These are phyloP conservation scores for Hyles vespertilio DNA, from an alignment of 1,140 invertebrate genomes.

Conservation along the genomic window DNA sequence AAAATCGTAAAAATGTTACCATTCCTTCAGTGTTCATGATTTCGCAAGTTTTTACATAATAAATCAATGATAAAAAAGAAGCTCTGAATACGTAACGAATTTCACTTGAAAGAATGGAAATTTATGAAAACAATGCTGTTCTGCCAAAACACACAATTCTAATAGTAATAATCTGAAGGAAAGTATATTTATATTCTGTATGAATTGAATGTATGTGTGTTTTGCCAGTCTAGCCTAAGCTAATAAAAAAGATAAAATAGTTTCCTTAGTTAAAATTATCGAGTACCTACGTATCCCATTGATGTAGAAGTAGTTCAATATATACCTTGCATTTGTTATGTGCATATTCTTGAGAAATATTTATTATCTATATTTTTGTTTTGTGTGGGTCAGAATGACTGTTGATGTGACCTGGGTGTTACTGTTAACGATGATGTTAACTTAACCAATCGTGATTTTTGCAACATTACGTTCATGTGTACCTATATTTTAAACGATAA, in stretches of 20 bases:
- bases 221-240: constrained; percentile 69
- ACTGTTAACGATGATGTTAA: constrained; percentile 47
- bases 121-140: constrained; percentile 56
- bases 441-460: constrained; percentile 50
- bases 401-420: constrained; percentile 74
- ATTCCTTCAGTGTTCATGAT: constrained; percentile 44
- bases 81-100: too few species aligned
- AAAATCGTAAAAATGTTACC: constrained; percentile 61
- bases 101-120: constrained; percentile 29
- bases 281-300: too few species aligned
- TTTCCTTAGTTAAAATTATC: constrained; percentile 28
- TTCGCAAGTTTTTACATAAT: not conserved
- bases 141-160: constrained; percentile 56
- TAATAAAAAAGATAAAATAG: constrained; percentile 64
- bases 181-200: not conserved
- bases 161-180: constrained; percentile 6
- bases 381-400: constrained; percentile 50
- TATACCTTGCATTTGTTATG: constrained; percentile 40
- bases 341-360: constrained; percentile 46
- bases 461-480: constrained; percentile 28
- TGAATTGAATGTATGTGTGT: constrained; percentile 29
- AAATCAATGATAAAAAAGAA: not conserved
- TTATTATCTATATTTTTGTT: constrained; percentile 42
- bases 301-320: too few species aligned
- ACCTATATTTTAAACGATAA: too few species aligned